Conservation (phyloP, 2,113 vertebrate species). For the Hyperopisus bebe region DNA sequence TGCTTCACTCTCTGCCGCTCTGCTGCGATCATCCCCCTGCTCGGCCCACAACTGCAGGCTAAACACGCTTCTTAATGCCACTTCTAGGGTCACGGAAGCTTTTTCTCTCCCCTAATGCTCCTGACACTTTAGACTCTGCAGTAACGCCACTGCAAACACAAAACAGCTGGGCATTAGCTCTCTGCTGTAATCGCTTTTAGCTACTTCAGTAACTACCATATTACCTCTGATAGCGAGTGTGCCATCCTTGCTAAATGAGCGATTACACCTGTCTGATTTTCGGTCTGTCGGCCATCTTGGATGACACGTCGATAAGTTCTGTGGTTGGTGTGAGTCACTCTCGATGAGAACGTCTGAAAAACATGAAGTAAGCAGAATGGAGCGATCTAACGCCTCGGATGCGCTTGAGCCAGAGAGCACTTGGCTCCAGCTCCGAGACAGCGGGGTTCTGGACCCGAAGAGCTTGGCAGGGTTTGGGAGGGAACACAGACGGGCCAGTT, state of each 20-base stretch:
- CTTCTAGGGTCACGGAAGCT: neutral
- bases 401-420: neutral
- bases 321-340: neutral
- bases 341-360: neutral
- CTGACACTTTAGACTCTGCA: neutral
- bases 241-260: neutral
- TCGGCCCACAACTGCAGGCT: neutral
- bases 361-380: neutral
- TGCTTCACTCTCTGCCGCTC: neutral
- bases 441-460: neutral
- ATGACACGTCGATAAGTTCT: neutral
- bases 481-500: constrained; percentile 3
- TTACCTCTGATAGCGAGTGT: neutral
- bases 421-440: neutral
- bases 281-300: neutral
- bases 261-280: neutral
- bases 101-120: neutral
- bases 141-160: neutral
- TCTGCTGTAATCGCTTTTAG: neutral
- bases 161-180: neutral
- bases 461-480: neutral
- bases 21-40: neutral
- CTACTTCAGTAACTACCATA: neutral
- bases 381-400: neutral
- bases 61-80: neutral